Evolutionary conservation across 2,797 vertebrate species (phyloP), one percentile per base, ranked within the genome.

Genomic region (Ambastaia sidthimunki): DNA sequence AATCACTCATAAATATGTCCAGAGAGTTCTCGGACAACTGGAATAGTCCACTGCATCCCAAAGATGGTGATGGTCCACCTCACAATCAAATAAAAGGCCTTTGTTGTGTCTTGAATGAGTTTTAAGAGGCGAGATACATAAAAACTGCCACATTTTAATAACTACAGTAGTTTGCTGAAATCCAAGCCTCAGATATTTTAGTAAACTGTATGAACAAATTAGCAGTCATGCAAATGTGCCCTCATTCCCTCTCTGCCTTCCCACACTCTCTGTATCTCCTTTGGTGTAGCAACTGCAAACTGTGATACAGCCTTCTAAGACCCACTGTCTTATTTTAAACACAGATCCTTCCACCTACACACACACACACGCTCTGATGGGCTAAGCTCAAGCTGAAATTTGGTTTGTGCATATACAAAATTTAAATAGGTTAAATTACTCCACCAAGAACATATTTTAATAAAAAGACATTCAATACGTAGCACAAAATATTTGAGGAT

Each of bases 221-320:
- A 74, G 47, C 59, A 47, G 52, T 66, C 71, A 48, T 25, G 52
- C 44, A 76, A 76, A 69, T 31, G 37, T 21, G 55, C n/a, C 31
- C 12, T 31, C 23, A 67, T 21, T 76, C 16, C 19, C 50, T 80
- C 83, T 87, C 85, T 87, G 76, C 84, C 87, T 84, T 84, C 87
- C 62, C 41, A 70, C 57, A 66, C 57, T 88, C 83, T 90, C 86
- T 90, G 81, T 48, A 63, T 65, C 76, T 65, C 91, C 52, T 87
- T 83, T 87, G 85, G 41, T 83, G 81, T 85, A 87, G 89, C 90
- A 92, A 86, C 87, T 89, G 86, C 90, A 89, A 77, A 87, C 81
- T 78, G 25, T 71, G 80, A 59, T 75, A 82, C 74, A 82, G 78
- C 90, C 87, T 57, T 85, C 74, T 82, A 75, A 88, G 83, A 84